Conservation (phyloP, 2,888 invertebrate species). For the Tetranychus truncatus region DNA sequence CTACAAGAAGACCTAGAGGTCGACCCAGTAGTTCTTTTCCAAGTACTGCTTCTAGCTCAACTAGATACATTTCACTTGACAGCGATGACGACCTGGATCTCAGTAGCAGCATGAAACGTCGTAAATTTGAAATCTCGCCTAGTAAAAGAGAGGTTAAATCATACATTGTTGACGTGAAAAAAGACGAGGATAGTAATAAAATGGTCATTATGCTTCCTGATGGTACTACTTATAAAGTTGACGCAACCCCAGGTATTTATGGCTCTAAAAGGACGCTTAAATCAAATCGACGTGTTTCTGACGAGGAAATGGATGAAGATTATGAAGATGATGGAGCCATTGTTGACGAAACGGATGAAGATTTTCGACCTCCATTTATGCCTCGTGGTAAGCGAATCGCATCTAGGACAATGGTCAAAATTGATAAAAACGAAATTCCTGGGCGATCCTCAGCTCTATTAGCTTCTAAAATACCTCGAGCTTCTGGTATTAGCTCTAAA, state of each 20-base stretch:
- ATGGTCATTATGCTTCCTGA: slow-evolving; percentile 13
- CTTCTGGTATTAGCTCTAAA: not conserved
- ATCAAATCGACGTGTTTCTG: slow-evolving; percentile 7
- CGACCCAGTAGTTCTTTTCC: slow-evolving; percentile 6
- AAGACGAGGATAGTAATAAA: slow-evolving; percentile 13
- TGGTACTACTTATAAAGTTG: slow-evolving; percentile 13
- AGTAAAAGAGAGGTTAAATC: not conserved
- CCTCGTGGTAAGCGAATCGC: not conserved
- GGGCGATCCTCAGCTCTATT: not conserved
- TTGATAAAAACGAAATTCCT: not conserved
- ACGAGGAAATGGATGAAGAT: slow-evolving; percentile 13
- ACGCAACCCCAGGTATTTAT: not conserved
- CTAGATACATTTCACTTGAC: slow-evolving; percentile 7
- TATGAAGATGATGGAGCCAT: slow-evolving; percentile 3
- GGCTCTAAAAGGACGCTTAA: not conserved
- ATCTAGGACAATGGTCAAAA: not conserved
- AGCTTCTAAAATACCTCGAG: not conserved
- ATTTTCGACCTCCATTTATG: not conserved
- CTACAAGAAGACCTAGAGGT: slow-evolving; percentile 12
- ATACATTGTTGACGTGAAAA: slow-evolving; percentile 12
- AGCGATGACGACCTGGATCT: not conserved
- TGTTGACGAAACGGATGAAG: slow-evolving; percentile 8
- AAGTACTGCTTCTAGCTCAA: slow-evolving; percentile 1
- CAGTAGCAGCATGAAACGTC: not conserved
- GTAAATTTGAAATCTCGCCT: not conserved